Evolutionary conservation across 2,888 invertebrate species (phyloP).

Genomic region (Dasysyrphus tricinctus): DNA sequence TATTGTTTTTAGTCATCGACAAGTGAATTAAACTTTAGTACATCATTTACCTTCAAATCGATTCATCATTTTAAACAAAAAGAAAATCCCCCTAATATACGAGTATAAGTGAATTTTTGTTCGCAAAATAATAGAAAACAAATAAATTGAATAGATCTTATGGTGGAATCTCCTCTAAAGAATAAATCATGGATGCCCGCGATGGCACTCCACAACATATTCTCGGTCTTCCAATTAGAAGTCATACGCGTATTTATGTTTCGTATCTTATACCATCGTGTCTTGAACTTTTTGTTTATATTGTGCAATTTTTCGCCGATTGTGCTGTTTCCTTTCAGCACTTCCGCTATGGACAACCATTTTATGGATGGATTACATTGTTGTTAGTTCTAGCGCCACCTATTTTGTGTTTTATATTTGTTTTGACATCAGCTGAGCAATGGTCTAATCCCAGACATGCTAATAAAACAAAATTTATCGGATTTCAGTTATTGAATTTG

Average conservation of each 20-base stretch:
- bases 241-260: conserved; percentile 82
- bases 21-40: background rate
- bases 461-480: conserved; percentile 76
- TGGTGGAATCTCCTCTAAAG: background rate
- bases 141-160: background rate
- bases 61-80: background rate
- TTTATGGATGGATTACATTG: conserved; percentile 84
- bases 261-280: conserved; percentile 85
- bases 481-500: conserved; percentile 78
- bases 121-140: background rate
- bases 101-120: background rate
- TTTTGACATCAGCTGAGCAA: conserved; percentile 86
- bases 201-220: conserved; percentile 80
- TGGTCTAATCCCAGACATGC: conserved; percentile 84
- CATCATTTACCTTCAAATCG: background rate
- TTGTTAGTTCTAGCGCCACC: conserved; percentile 85
- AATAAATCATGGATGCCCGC: conserved; percentile 77
- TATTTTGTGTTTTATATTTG: conserved; percentile 85
- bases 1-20: background rate
- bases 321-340: conserved; percentile 87
- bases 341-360: conserved; percentile 85
- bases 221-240: conserved; percentile 81
- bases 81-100: background rate
- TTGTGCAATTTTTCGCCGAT: conserved; percentile 88
- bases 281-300: conserved; percentile 87